These are phyloP conservation scores for Spongilla lacustris DNA, from an alignment of 37 sponge, comb jelly and placozoan species.

Conservation along the genomic window DNA sequence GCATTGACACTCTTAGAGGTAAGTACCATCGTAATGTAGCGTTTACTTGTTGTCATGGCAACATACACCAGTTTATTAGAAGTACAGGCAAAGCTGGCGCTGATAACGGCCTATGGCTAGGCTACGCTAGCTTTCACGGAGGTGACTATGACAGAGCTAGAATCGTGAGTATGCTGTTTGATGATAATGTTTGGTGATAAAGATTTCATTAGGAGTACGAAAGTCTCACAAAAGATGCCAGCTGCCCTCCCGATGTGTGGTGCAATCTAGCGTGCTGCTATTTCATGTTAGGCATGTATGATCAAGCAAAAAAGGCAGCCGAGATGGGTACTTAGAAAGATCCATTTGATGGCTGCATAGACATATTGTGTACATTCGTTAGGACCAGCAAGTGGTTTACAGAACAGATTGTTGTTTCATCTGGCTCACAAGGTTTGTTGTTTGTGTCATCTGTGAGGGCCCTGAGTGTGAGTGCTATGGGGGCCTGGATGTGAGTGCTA, in stretches of 20 bases:
- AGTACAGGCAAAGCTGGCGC: conserved; percentile 60
- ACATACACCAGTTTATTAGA: conserved; percentile 52
- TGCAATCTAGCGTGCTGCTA: conserved; percentile 83
- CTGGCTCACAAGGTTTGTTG: conserved; percentile 94
- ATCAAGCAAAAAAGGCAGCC: conserved; percentile 75
- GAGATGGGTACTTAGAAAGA: conserved; percentile 62
- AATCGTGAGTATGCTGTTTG: conserved; percentile 37
- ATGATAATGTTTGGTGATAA: neutral
- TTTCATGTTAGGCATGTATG: conserved; percentile 97
- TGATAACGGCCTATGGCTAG: conserved; percentile 84
- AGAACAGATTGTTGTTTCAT: conserved; percentile 95
- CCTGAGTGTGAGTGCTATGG: neutral
- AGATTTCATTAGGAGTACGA: conserved; percentile 82
- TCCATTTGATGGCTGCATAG: neutral
- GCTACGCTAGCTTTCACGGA: conserved; percentile 92
- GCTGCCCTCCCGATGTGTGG: conserved; percentile 76
- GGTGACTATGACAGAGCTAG: conserved; percentile 87
- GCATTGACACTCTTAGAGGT: conserved; percentile 95
- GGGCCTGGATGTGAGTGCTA: neutral
- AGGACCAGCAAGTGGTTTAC: conserved; percentile 37
- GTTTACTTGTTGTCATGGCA: conserved; percentile 4
- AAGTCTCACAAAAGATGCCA: conserved; percentile 44
- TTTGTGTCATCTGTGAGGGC: no score
- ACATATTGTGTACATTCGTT: neutral
- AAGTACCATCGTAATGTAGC: neutral